A percentile compares a stretch with the other conserved stretches of the same genome.
Evolutionary conservation across 2,113 vertebrate genomes (phyloP).

Genomic region (Ardeotis arabs): DNA sequence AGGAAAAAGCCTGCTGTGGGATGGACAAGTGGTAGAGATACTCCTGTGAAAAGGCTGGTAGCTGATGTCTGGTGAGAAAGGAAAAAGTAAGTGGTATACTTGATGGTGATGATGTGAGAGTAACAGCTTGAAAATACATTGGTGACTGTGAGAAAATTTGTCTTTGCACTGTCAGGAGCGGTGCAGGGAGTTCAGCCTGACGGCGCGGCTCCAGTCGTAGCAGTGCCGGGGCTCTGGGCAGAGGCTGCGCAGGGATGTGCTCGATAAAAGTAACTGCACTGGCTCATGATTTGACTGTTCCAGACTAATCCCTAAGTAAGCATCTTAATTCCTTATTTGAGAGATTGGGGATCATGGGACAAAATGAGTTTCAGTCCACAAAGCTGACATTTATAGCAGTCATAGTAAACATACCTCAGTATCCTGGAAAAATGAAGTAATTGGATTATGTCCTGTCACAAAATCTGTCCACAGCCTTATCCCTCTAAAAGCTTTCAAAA

Average conservation of each 20-base stretch:
- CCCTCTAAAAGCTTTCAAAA: neutral
- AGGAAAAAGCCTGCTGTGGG: neutral
- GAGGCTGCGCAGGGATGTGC: neutral
- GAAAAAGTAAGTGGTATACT: neutral
- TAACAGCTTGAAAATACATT: neutral
- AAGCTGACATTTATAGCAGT: neutral
- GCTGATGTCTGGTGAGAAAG: neutral
- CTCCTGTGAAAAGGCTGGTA: neutral
- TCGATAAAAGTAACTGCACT: neutral
- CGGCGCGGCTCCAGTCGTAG: neutral
- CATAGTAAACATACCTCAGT: neutral
- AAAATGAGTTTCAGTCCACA: neutral
- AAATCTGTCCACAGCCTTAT: neutral
- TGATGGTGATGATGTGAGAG: neutral
- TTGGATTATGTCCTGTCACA: neutral
- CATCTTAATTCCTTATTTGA: conserved; percentile 10
- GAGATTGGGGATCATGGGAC: neutral
- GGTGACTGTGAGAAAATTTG: rapidly evolving
- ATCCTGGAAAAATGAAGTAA: conserved; percentile 18
- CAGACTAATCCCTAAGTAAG: conserved; percentile 23
- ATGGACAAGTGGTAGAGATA: neutral
- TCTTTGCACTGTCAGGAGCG: neutral
- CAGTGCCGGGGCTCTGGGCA: neutral
- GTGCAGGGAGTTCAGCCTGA: neutral
- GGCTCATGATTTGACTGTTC: neutral